A percentile compares a stretch with the other conserved stretches of the same genome.
Evolutionary conservation across 2,888 invertebrate genomes (phyloP).

Genomic region (Oxystoma pomonae): DNA sequence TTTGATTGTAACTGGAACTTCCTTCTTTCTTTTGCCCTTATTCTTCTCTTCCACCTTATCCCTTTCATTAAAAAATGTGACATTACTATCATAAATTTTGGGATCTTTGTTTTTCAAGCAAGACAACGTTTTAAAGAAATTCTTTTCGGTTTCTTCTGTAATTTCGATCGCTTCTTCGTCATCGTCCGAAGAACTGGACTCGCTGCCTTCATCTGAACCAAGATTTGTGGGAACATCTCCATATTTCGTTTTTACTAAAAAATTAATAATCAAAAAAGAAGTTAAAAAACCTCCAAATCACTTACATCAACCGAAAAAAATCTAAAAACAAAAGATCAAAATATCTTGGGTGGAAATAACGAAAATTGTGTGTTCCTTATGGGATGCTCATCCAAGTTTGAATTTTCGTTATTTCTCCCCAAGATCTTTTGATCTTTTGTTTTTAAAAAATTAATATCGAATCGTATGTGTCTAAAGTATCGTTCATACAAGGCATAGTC

Average conservation of each 20-base stretch:
- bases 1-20: slow-evolving; percentile 62
- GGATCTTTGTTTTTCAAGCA: slow-evolving; percentile 86
- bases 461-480: too few relatives aligned
- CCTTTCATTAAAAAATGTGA: slow-evolving; percentile 59
- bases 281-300: too few relatives aligned
- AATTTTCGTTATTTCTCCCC: too few relatives aligned
- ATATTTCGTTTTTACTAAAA: slow-evolving; percentile 70
- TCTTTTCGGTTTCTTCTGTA: slow-evolving; percentile 69
- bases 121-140: slow-evolving; percentile 83
- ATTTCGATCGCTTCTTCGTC: slow-evolving; percentile 59
- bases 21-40: slow-evolving; percentile 42
- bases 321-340: too few relatives aligned
- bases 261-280: too few relatives aligned
- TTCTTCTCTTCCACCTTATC: slow-evolving; percentile 18
- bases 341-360: too few relatives aligned
- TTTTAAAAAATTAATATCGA: too few relatives aligned
- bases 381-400: too few relatives aligned
- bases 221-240: slow-evolving; percentile 51
- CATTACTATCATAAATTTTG: slow-evolving; percentile 75
- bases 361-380: too few relatives aligned
- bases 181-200: slow-evolving; percentile 56
- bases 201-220: slow-evolving; percentile 47
- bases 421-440: too few relatives aligned
- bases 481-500: too few relatives aligned
- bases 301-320: too few relatives aligned